A percentile compares a stretch with the other conserved stretches of the same genome.
Conservation (phyloP, 1,140 invertebrate species). For the Aphis craccivora region DNA sequence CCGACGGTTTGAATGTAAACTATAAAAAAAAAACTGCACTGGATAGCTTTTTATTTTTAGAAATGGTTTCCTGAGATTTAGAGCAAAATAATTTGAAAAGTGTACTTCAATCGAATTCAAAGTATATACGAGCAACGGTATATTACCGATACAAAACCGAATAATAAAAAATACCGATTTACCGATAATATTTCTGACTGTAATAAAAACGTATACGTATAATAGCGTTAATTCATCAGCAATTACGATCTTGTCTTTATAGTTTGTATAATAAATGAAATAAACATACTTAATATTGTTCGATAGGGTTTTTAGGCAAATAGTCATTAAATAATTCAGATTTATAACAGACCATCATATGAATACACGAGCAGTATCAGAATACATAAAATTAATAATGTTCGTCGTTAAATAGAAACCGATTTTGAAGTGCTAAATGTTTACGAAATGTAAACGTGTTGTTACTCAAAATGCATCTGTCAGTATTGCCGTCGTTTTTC, state of each 20-base stretch:
- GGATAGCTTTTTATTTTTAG: neutral
- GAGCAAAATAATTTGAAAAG: neutral
- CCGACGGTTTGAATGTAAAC: neutral
- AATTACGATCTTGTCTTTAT: neutral
- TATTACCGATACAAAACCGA: neutral
- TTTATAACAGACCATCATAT: neutral
- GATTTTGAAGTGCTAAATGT: neutral
- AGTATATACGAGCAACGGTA: neutral
- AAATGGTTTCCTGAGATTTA: neutral
- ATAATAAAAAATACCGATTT: neutral
- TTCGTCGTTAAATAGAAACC: neutral
- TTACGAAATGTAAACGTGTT: neutral
- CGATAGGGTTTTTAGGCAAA: neutral
- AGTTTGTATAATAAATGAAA: neutral
- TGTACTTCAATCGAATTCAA: neutral
- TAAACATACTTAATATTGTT: neutral
- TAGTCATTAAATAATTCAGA: neutral
- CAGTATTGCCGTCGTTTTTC: neutral
- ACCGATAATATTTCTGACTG: neutral
- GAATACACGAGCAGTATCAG: neutral
- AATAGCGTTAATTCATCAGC: neutral
- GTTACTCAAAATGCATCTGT: neutral
- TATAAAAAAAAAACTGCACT: neutral
- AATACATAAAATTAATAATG: neutral
- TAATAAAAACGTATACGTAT: neutral